Conservation (phyloP, 2,888 invertebrate genomes). For the Tipula helvola region DNA sequence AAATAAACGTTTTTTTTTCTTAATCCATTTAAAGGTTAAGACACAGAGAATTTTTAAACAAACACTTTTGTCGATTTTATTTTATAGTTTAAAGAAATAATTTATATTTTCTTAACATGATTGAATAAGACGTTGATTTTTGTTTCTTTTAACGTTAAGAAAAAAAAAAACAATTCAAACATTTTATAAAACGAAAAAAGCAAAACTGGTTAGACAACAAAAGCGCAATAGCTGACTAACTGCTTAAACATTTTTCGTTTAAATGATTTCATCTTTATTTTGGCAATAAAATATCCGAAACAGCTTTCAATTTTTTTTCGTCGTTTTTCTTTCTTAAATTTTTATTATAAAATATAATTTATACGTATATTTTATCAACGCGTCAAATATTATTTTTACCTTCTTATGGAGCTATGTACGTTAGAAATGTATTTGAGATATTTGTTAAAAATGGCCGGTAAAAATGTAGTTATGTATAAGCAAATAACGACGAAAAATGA, state of each 20-base stretch:
- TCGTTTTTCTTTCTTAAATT: neutral
- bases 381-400: neutral
- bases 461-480: neutral
- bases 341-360: neutral
- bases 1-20: neutral
- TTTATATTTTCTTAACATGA: neutral
- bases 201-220: neutral
- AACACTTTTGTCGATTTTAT: neutral
- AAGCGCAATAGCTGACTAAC: neutral
- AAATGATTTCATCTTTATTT: neutral
- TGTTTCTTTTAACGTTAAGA: neutral
- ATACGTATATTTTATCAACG: neutral
- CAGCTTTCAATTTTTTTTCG: neutral
- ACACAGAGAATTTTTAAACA: neutral
- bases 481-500: neutral
- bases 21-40: neutral
- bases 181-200: neutral
- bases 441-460: neutral
- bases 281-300: neutral
- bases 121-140: neutral
- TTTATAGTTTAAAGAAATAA: neutral
- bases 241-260: neutral
- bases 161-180: neutral
- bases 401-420: neutral
- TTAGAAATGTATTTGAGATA: neutral